A percentile compares a stretch with the other conserved stretches of the same genome.
Evolutionary conservation across 2,888 invertebrate species (phyloP).

Genomic region (Pycnomerus fuliginosus): DNA sequence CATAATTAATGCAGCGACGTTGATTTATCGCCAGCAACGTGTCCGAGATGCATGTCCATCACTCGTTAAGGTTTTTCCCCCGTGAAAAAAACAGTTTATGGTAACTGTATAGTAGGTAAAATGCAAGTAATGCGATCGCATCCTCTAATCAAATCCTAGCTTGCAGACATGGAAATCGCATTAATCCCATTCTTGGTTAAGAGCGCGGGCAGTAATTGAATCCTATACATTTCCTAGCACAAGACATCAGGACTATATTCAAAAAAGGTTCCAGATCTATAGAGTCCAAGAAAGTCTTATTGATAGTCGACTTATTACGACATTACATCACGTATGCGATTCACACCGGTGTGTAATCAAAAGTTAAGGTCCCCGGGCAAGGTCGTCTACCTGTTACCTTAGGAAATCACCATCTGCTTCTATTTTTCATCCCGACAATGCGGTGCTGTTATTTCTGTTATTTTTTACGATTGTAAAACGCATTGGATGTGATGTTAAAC

Average conservation of each 20-base stretch:
- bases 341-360: slow-evolving; percentile 28
- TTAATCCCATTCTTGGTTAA: too few relatives aligned
- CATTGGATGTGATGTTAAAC: too few relatives aligned
- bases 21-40: slow-evolving; percentile 13
- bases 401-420: slow-evolving; percentile 27
- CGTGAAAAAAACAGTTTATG: too few relatives aligned
- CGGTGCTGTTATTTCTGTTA: too few relatives aligned
- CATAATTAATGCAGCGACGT: slow-evolving; percentile 18
- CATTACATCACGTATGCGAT: slow-evolving; percentile 29
- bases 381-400: slow-evolving; percentile 30
- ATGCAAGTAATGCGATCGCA: neutral
- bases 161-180: too few relatives aligned
- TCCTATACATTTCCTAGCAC: too few relatives aligned
- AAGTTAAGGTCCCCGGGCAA: slow-evolving; percentile 28
- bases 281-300: slow-evolving; percentile 15
- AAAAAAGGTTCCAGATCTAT: neutral
- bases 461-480: too few relatives aligned
- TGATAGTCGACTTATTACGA: slow-evolving; percentile 25
- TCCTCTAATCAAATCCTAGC: neutral
- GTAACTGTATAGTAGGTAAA: too few relatives aligned
- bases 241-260: neutral
- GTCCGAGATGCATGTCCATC: slow-evolving; percentile 8
- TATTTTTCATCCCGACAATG: too few relatives aligned
- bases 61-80: neutral
- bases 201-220: too few relatives aligned